Percentiles rank a stretch among this genome's conserved stretches.
phyloP scores from a whole-genome alignment of 2,888 invertebrate species.

The Netelia fuscicornis region DNA sequence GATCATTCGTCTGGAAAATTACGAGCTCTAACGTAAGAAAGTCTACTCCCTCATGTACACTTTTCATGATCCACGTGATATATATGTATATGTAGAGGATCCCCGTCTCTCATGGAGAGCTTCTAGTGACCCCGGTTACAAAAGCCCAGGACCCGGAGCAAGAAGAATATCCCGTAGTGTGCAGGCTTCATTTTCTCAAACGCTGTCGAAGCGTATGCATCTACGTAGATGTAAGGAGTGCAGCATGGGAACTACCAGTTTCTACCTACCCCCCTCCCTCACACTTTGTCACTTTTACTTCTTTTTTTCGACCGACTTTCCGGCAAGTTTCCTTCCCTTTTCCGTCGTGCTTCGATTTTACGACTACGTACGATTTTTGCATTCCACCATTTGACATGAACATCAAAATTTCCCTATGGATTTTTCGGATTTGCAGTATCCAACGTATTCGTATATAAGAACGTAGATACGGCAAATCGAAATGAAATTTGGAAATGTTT shows the following conservation, averaged over 20 bases:
- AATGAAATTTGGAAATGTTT: no score
- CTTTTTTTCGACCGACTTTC: slow-evolving; percentile 15
- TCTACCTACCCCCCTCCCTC: slow-evolving; percentile 15
- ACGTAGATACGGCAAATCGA: no score
- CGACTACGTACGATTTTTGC: slow-evolving; percentile 37
- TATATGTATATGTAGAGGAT: not conserved
- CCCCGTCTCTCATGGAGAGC: slow-evolving; percentile 1
- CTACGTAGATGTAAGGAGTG: not conserved
- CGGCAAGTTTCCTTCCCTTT: slow-evolving; percentile 4
- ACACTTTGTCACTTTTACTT: slow-evolving; percentile 15
- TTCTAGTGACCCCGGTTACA: slow-evolving; percentile 13
- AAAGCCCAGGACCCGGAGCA: slow-evolving; percentile 17
- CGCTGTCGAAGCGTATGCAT: not conserved
- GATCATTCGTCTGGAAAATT: slow-evolving; percentile 64
- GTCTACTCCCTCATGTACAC: not conserved
- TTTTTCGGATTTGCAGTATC: no score
- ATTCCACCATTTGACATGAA: no score
- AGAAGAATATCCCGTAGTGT: slow-evolving; percentile 12
- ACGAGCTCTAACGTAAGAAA: slow-evolving; percentile 32
- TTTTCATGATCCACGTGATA: slow-evolving; percentile 19
- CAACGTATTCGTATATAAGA: no score
- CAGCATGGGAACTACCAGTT: slow-evolving; percentile 31
- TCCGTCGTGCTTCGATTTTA: slow-evolving; percentile 33
- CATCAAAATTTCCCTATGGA: no score
- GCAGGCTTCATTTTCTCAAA: slow-evolving; percentile 11